Conservation (phyloP, 2,113 vertebrate genomes). For the Channa argus region DNA sequence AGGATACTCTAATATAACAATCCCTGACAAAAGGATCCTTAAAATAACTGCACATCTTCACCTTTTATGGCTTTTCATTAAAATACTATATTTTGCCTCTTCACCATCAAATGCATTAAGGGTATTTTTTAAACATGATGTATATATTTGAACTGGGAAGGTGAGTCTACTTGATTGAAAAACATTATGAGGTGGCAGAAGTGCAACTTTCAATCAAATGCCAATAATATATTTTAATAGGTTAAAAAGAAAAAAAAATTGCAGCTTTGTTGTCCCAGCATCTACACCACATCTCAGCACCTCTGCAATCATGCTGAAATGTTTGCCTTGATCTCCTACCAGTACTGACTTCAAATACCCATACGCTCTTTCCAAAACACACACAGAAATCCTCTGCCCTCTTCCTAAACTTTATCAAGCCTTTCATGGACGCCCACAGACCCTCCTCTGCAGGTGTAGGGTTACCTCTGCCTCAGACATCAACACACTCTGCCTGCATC, state of each 20-base stretch:
- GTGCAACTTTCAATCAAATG: background rate
- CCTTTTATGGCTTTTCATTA: too few relatives aligned
- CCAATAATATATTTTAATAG: background rate
- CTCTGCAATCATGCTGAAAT: conserved; percentile 7
- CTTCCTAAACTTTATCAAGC: conserved; percentile 39
- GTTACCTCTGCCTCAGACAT: conserved; percentile 69
- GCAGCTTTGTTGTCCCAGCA: background rate
- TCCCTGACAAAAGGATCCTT: too few relatives aligned
- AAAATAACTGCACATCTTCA: too few relatives aligned
- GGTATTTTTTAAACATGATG: background rate
- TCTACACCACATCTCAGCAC: conserved; percentile 22
- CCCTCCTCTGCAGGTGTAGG: conserved; percentile 72
- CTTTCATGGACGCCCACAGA: conserved; percentile 65
- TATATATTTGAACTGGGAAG: background rate
- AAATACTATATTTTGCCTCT: too few relatives aligned
- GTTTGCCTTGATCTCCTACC: conserved; percentile 47
- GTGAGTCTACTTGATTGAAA: background rate
- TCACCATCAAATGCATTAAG: too few relatives aligned
- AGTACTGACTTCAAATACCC: conserved; percentile 51
- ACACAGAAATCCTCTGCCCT: conserved; percentile 41
- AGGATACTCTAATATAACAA: background rate
- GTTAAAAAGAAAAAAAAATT: background rate
- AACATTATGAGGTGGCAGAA: background rate
- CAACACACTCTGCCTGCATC: conserved; percentile 41
- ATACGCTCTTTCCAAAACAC: conserved; percentile 42